These are phyloP conservation scores for Microplitis demolitor DNA, from an alignment of 1,140 invertebrate species.

Conservation along the genomic window DNA sequence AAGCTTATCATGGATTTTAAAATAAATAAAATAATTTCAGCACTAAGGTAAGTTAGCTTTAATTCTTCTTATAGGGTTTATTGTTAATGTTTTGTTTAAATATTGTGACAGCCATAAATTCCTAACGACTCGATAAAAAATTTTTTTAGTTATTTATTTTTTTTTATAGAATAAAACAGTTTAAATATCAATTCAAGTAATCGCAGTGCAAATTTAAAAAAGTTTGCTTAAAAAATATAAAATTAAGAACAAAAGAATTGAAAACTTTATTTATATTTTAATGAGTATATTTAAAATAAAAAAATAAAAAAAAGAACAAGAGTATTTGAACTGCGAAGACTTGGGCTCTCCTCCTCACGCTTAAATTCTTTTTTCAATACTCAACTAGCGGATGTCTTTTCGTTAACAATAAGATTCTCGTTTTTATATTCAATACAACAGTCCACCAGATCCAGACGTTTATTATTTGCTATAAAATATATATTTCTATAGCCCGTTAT, in stretches of 20 bases:
- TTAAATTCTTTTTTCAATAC: not conserved
- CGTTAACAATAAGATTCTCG: constrained; percentile 9
- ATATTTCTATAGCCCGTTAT: not conserved
- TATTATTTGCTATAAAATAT: not conserved
- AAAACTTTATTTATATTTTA: constrained; percentile 1
- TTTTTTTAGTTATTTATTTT: not conserved
- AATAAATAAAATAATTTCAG: constrained; percentile 9
- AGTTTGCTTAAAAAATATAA: not conserved
- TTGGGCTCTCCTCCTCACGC: constrained; percentile 9
- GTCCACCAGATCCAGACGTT: not conserved
- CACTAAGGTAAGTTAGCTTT: constrained; percentile 29
- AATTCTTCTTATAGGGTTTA: constrained; percentile 23
- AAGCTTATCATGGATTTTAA: constrained; percentile 8
- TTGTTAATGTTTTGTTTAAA: constrained; percentile 31
- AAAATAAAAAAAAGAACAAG: not conserved
- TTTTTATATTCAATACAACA: not conserved
- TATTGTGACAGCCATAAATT: constrained; percentile 43
- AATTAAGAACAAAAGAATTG: not conserved
- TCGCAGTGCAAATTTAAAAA: not conserved
- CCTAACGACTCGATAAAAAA: constrained; percentile 30
- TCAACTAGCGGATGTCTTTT: not conserved
- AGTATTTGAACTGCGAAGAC: constrained; percentile 10
- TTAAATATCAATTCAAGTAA: not conserved
- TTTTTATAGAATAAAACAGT: not conserved
- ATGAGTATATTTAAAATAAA: not conserved